Evolutionary conservation across 2,888 invertebrate genomes (phyloP), one percentile per base, ranked within the genome.

Genomic region (Ophioninae sp.): DNA sequence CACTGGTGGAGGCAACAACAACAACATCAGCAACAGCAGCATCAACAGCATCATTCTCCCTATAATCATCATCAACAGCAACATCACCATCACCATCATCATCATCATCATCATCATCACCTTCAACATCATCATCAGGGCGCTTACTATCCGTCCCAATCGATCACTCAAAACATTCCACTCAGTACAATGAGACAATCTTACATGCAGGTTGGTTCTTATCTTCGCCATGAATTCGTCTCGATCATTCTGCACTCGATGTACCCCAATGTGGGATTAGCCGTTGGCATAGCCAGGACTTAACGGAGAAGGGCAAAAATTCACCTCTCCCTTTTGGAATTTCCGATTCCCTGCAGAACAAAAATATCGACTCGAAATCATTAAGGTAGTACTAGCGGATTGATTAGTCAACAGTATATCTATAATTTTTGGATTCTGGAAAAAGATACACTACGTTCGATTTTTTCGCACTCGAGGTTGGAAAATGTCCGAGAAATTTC

Each of bases 181-280:
- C 92, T 92, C 89, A 90, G 90, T 88, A 91, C 92, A 86, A 93
- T 93, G 93, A 93, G 93, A 92, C 93, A 93, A 91, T 93, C 93
- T 88, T 93, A 93, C 88, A 93, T 93, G 92, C 93, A 93, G 93
- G 93, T 93, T 93, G 89, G 88, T 88, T 85, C 84, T 83, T 81
- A 67, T 76, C 69, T 64, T 84, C 73, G 61, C 59, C 69, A 82
- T 69, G 76, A 44, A 67, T 64, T 84, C 73, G 61, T 59, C 69
- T 83, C 72, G 76, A 44, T 80, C 79, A 77, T 73, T 81, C 65
- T 23, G 69, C 22, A 71, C n/a, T 64, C 51, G 17, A 17, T 17
- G 13, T 51, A 51, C 13, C 17, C 51, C 17, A 51, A 6, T 13
- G 51, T 17, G 51, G 51, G 5, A 13, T 51, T 51, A 17, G 51